Evolutionary conservation across 2,797 vertebrate genomes (phyloP).

Genomic region (Sebastes alutus): DNA sequence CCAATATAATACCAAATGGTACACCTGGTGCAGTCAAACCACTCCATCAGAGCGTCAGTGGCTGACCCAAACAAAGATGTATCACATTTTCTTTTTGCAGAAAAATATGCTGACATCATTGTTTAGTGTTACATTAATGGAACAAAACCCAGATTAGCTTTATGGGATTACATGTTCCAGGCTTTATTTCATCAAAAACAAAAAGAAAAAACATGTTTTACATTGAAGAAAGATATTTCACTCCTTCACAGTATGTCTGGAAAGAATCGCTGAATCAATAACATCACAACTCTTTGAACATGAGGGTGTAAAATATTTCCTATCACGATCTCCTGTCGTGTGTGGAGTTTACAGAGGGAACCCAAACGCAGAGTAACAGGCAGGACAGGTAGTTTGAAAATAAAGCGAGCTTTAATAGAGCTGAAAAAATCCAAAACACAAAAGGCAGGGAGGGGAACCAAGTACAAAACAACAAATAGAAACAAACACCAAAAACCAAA

Average conservation of each 20-base stretch:
- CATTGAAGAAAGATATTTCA: not conserved
- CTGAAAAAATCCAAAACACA: too few species aligned
- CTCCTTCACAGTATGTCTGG: not conserved
- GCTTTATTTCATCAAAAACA: not conserved
- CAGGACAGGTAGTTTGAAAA: too few species aligned
- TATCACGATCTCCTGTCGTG: not conserved
- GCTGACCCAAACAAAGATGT: fast-evolving
- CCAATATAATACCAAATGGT: too few species aligned
- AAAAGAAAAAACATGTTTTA: not conserved
- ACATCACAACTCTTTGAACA: not conserved
- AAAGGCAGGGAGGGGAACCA: too few species aligned
- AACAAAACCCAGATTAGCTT: fast-evolving
- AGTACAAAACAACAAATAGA: too few species aligned
- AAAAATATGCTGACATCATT: not conserved
- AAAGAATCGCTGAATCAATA: not conserved
- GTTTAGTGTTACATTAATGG: not conserved
- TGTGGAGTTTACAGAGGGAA: too few species aligned
- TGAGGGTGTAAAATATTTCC: not conserved
- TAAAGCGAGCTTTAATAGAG: too few species aligned
- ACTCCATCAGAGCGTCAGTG: fast-evolving
- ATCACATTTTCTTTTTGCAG: not conserved
- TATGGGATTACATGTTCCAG: fast-evolving
- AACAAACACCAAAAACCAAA: too few species aligned
- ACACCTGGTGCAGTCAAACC: too few species aligned
- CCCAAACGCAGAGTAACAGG: too few species aligned